Evolutionary conservation across 2,113 vertebrate genomes (phyloP).

Genomic region (Upupa epops): DNA sequence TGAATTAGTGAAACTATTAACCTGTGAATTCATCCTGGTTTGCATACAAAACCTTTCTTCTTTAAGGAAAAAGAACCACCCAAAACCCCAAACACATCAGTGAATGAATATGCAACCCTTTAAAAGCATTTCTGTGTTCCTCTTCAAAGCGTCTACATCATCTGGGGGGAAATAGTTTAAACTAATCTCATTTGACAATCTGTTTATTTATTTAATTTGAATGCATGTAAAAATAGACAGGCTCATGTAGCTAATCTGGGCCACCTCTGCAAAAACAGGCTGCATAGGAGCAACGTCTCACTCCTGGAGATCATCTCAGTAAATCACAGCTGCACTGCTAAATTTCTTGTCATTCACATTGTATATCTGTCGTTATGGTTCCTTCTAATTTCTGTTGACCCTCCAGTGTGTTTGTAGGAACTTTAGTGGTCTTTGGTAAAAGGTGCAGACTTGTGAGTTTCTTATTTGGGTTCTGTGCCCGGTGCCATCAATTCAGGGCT

Average conservation of each 20-base stretch:
- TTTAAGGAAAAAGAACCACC: neutral
- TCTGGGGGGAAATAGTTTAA: conserved; percentile 36
- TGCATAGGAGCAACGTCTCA: neutral
- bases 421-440: conserved; percentile 13
- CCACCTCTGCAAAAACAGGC: neutral
- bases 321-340: neutral
- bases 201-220: conserved; percentile 40
- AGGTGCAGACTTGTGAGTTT: conserved; percentile 10
- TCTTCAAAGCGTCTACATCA: neutral
- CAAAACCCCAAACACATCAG: neutral
- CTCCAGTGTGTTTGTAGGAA: neutral
- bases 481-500: neutral
- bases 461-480: conserved; percentile 24
- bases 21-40: conserved; percentile 5
- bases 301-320: neutral
- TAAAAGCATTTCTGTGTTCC: conserved; percentile 8
- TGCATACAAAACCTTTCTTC: neutral
- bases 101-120: neutral
- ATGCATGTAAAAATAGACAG: neutral
- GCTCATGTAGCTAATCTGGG: conserved; percentile 10
- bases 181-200: conserved; percentile 17
- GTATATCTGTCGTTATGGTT: neutral
- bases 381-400: neutral
- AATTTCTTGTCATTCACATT: neutral
- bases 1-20: conserved; percentile 7